Base-by-base conservation (phyloP, 2,888 invertebrate genomes). In the Tanypteryx hageni region DNA sequence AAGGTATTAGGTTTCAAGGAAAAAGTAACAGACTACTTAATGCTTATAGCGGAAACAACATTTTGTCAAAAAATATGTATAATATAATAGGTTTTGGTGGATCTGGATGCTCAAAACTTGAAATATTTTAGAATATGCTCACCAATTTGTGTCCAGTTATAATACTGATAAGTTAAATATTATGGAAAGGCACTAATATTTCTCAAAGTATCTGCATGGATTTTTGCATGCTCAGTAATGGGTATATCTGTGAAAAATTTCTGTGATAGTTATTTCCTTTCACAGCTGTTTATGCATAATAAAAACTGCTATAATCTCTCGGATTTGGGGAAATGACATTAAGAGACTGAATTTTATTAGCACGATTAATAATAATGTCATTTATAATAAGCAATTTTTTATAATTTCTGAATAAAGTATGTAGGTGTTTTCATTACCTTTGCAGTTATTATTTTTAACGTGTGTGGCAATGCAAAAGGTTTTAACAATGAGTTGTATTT, bases 281-380 rank as follows among this genome's bases (percentile, higher is more conserved):
- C 89, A 89, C 89, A 89, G 89, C 64, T 89, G n/a, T 89, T 22
- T 89, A 64, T 89, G 64, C 64, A 56, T 89, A 64, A 68, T 89
- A 64, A 89, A 64, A 68, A 89, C 89, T 89, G 89, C 89, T 89
- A 64, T 89, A 89, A 64, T 68, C 89, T 89, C 61, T 89, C 64
- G 89, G 89, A 89, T 89, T 89, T 89, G 61, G 89, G 89, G 89
- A 89, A 89, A 89, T 89, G 89, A 89, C 89, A 64, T 64, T 89
- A 89, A 89, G 89, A 89, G 89, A 89, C 89, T 89, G 89, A 89
- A 61, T 89, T 89, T 89, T 89, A 89, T 89, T 89, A 89, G 89
- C 89, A 89, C 64, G 64, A 64, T 89, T 89, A 89, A 89, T 86
- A 31, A 64, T 89, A 68, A 64, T 68, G 89, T 89, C 89, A 89